Conservation (phyloP, 2,113 vertebrate species). For the Corapipo altera region DNA sequence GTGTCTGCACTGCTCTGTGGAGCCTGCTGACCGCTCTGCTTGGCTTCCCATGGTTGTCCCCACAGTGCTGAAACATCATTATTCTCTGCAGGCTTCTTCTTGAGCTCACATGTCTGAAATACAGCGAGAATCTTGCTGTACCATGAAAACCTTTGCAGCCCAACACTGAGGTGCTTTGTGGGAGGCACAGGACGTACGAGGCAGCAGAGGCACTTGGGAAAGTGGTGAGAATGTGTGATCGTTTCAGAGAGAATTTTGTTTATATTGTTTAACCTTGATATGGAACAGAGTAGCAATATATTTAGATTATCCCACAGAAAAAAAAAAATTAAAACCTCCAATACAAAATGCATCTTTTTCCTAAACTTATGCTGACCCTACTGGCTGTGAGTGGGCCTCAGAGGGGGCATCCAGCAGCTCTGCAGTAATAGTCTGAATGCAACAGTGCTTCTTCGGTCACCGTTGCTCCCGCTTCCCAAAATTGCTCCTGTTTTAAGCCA, state of each 20-base stretch:
- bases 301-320: not conserved
- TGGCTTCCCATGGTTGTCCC: accelerated
- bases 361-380: not conserved
- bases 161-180: accelerated
- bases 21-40: accelerated
- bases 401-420: not conserved
- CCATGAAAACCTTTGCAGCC: not conserved
- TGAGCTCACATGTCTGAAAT: not conserved
- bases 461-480: not conserved
- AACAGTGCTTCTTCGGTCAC: not conserved
- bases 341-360: not conserved
- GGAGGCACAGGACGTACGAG: not conserved
- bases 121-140: accelerated
- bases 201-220: not conserved
- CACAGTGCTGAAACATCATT: not conserved
- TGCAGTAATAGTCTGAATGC: not conserved
- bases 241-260: not conserved
- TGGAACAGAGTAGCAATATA: not conserved
- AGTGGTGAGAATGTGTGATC: not conserved
- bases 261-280: not conserved
- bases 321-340: not conserved
- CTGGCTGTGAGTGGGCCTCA: not conserved
- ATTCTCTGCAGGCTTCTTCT: not conserved
- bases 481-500: not conserved
- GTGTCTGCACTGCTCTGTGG: accelerated